Evolutionary conservation across 2,888 invertebrate genomes (phyloP).

Genomic region (Rhabditoides inermis): DNA sequence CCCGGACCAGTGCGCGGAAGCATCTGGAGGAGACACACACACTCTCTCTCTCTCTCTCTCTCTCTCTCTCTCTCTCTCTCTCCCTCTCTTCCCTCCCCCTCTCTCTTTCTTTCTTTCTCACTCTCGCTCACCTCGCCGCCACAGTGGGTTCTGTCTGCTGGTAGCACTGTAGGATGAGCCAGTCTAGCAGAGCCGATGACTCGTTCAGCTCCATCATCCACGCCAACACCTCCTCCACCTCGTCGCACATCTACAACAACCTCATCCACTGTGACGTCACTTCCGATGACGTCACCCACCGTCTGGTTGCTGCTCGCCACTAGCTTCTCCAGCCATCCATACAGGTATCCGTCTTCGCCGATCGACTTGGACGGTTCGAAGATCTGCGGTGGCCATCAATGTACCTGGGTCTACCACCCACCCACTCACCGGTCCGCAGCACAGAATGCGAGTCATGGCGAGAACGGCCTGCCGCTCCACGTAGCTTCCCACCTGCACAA

Average conservation of each 20-base stretch:
- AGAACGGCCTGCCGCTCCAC: conserved; percentile 61
- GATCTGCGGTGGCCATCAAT: conserved; percentile 62
- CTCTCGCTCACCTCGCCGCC: too few species aligned
- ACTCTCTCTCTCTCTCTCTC: not conserved
- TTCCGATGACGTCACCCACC: conserved; percentile 22
- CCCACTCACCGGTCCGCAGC: conserved; percentile 71
- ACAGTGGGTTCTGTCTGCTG: conserved; percentile 11
- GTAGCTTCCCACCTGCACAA: conserved; percentile 39
- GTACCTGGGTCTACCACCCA: conserved; percentile 15
- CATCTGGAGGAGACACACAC: conserved; percentile 78
- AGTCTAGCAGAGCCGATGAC: conserved; percentile 80
- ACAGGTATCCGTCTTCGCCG: conserved; percentile 69
- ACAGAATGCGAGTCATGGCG: conserved; percentile 89
- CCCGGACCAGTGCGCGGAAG: conserved; percentile 85
- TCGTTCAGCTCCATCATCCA: conserved; percentile 87
- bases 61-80: too few species aligned
- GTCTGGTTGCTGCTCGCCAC: conserved; percentile 70
- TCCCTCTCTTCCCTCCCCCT: too few species aligned
- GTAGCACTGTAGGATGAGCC: conserved; percentile 95
- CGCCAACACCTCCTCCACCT: conserved; percentile 87
- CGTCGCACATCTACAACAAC: conserved; percentile 69
- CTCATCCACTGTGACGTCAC: not conserved
- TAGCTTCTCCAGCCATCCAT: conserved; percentile 85
- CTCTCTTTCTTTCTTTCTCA: too few species aligned
- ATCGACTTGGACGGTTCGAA: conserved; percentile 62